These are phyloP conservation scores for Antechinus stuartii DNA, from an alignment of 2,113 vertebrate species.

Conservation along the genomic window DNA sequence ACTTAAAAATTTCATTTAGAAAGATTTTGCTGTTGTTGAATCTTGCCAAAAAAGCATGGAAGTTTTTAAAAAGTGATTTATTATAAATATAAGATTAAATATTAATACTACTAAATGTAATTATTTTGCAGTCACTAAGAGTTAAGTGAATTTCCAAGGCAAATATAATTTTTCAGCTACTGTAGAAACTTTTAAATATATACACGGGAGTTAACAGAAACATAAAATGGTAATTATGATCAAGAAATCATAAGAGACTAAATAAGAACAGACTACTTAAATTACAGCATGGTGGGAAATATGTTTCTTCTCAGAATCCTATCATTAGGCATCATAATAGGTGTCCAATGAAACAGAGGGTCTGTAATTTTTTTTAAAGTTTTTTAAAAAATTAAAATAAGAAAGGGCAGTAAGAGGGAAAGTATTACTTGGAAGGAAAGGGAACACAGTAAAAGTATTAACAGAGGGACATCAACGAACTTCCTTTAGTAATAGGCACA, in stretches of 20 bases:
- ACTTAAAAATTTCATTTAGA: not conserved
- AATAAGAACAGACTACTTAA: not conserved
- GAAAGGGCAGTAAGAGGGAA: not conserved
- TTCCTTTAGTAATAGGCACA: not conserved
- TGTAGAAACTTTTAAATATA: not conserved
- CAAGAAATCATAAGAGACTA: not conserved
- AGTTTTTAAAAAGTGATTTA: not conserved
- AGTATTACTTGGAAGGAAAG: not conserved
- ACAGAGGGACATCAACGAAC: not conserved
- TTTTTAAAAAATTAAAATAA: not conserved
- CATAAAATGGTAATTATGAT: not conserved
- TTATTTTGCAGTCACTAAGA: not conserved
- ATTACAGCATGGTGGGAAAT: not conserved
- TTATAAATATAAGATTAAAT: not conserved
- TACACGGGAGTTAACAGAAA: not conserved
- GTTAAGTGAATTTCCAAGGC: not conserved
- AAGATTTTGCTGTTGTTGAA: not conserved
- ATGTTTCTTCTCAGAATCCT: not conserved
- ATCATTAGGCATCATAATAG: not conserved
- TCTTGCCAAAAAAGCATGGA: not conserved
- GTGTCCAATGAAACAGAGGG: not conserved
- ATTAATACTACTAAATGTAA: not conserved
- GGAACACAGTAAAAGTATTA: not conserved
- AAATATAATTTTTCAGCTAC: not conserved
- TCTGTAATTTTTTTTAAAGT: not conserved